Conservation (phyloP, 2,113 vertebrate genomes). For the Ailuropoda melanoleuca region DNA sequence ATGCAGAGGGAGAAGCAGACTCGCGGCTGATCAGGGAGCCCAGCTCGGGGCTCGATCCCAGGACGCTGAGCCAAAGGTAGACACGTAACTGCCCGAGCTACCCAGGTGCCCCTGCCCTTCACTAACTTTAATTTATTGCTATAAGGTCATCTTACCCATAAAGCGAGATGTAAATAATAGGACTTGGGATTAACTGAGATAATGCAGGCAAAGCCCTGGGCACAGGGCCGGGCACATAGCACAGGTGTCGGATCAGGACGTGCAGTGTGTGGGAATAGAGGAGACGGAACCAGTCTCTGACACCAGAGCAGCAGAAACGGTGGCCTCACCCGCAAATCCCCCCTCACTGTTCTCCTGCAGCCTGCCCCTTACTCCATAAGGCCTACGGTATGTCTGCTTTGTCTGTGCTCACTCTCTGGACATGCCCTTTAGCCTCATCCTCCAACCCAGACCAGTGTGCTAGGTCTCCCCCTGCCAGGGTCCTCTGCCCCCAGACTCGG, state of each 20-base stretch:
- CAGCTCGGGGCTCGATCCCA: rapidly evolving
- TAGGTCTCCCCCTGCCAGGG: background rate
- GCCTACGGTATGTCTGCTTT: too few relatives aligned
- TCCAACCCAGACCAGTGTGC: background rate
- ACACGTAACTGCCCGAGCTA: background rate
- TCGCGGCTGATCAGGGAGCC: background rate
- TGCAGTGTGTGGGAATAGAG: too few relatives aligned
- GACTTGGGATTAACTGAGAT: background rate
- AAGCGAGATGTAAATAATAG: background rate
- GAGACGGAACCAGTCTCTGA: background rate
- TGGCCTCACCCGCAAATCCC: background rate
- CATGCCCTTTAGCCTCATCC: background rate
- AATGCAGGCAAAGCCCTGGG: background rate
- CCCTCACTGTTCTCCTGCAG: background rate
- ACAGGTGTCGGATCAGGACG: too few relatives aligned
- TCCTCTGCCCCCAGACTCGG: background rate
- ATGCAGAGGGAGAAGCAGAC: background rate
- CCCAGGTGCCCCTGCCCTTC: background rate
- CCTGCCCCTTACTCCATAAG: rapidly evolving
- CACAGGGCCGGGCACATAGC: background rate
- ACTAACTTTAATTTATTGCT: background rate
- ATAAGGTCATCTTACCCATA: background rate
- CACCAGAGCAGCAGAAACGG: background rate
- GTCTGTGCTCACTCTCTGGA: background rate
- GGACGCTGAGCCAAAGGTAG: background rate